phyloP scores from a whole-genome alignment of 2,888 invertebrate genomes.

The Polydesmus complanatus region DNA sequence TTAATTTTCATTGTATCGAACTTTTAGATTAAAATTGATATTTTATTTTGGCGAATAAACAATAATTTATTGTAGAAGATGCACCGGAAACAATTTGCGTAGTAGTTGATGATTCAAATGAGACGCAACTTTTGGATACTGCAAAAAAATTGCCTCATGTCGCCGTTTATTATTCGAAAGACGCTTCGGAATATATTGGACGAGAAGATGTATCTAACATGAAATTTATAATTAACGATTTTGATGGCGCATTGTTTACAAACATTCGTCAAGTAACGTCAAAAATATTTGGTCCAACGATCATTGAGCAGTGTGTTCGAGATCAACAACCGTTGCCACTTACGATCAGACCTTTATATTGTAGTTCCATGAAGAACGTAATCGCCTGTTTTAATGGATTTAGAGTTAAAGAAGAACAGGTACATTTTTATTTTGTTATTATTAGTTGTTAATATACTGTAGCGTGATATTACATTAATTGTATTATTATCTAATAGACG shows the following conservation, averaged over 20 bases:
- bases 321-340: constrained; percentile 46
- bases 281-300: constrained; percentile 32
- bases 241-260: constrained; percentile 56
- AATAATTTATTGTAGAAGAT: too few relatives aligned
- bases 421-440: constrained; percentile 29
- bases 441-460: constrained; percentile 1
- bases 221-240: constrained; percentile 57
- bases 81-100: constrained; percentile 7
- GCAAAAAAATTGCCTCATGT: constrained; percentile 1
- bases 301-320: constrained; percentile 28
- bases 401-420: constrained; percentile 75
- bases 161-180: background rate
- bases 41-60: too few relatives aligned
- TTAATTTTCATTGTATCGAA: too few relatives aligned
- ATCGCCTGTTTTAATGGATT: constrained; percentile 87
- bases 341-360: constrained; percentile 64
- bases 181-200: constrained; percentile 38
- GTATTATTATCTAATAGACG: too few relatives aligned
- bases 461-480: constrained; percentile 23
- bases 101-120: constrained; percentile 4
- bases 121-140: too few relatives aligned
- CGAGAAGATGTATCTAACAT: constrained; percentile 39
- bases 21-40: too few relatives aligned
- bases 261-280: constrained; percentile 38
- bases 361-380: constrained; percentile 72